Evolutionary conservation across 2,797 vertebrate genomes (phyloP).

Genomic region (Erithacus rubecula): DNA sequence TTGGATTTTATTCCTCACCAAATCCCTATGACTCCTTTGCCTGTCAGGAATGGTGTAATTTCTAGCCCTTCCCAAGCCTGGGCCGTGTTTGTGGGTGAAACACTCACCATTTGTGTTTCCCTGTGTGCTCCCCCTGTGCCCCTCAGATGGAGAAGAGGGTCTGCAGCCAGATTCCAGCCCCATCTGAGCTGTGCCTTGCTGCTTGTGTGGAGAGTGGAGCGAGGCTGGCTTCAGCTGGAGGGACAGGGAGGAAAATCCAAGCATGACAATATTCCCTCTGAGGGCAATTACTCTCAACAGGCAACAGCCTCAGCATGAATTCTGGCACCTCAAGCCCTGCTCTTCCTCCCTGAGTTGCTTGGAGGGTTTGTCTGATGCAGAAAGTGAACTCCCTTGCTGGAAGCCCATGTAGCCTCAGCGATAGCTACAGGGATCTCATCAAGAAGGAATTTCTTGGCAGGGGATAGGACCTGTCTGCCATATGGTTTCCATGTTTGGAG

Average conservation of each 20-base stretch:
- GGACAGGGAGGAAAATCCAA: not conserved
- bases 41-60: not conserved
- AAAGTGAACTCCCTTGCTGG: conserved; percentile 50
- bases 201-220: not conserved
- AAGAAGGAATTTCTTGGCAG: conserved; percentile 71
- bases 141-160: not conserved
- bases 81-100: not conserved
- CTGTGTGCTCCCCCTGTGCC: fast-evolving
- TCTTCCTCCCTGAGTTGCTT: conserved; percentile 8
- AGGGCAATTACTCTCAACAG: conserved; percentile 50
- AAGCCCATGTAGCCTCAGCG: conserved; percentile 29
- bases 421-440: conserved; percentile 68
- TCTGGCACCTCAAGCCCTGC: not conserved
- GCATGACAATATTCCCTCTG: conserved; percentile 19
- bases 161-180: not conserved
- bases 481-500: conserved; percentile 69
- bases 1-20: not conserved
- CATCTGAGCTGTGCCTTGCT: not conserved
- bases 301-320: conserved; percentile 10
- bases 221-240: not conserved
- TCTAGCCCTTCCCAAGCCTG: not conserved
- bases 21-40: not conserved
- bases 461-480: conserved; percentile 67
- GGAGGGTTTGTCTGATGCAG: conserved; percentile 18
- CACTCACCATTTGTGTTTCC: not conserved